Conservation (phyloP, 2,888 invertebrate species). For the Epistrophella euchroma region DNA sequence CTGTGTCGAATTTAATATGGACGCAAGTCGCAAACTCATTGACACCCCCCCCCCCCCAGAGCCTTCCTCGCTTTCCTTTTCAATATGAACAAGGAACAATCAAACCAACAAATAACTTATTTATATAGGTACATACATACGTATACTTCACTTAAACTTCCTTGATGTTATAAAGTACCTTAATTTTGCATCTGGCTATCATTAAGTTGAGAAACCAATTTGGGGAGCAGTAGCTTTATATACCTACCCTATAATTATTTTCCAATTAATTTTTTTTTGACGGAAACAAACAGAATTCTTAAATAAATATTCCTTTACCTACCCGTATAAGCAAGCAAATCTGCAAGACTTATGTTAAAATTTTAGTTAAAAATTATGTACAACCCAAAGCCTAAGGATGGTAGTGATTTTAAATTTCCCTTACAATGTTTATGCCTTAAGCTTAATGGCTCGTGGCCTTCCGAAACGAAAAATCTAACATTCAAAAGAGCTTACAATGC, state of each 20-base stretch:
- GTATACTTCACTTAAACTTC: background rate
- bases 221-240: background rate
- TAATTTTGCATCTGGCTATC: constrained; percentile 12
- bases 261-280: constrained; percentile 13
- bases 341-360: background rate
- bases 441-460: constrained; percentile 82
- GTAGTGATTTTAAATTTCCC: constrained; percentile 80
- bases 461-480: constrained; percentile 53
- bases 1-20: too few species aligned
- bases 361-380: constrained; percentile 77
- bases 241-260: constrained; percentile 48
- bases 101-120: background rate
- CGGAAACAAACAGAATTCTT: constrained; percentile 59
- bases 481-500: constrained; percentile 76
- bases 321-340: constrained; percentile 30
- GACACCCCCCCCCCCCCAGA: too few species aligned
- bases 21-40: too few species aligned
- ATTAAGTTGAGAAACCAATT: constrained; percentile 57
- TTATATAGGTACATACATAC: background rate
- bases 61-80: too few species aligned
- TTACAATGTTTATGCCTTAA: constrained; percentile 82
- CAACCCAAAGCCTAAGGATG: constrained; percentile 77
- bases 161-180: background rate
- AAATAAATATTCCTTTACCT: constrained; percentile 30
- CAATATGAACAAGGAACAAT: background rate